Conservation (phyloP, 2,797 vertebrate species). For the Gymnopithys bicolor region DNA sequence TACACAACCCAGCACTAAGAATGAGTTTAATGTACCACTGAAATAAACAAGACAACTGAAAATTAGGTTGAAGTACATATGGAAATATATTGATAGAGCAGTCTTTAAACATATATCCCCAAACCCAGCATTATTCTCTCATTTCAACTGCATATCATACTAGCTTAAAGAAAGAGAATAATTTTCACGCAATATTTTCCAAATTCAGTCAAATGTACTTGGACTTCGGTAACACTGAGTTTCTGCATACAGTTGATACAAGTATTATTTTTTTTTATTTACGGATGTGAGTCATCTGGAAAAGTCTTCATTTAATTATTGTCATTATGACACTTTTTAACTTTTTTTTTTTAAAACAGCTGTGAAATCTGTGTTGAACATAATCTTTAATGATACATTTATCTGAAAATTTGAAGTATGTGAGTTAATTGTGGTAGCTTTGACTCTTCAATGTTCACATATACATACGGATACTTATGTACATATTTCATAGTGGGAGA, state of each 20-base stretch:
- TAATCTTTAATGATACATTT: not conserved
- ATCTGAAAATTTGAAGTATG: not conserved
- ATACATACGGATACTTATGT: not conserved
- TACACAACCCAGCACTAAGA: not conserved
- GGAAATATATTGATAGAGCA: not conserved
- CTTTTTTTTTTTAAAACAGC: not conserved
- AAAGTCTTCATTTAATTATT: not conserved
- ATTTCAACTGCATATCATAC: not conserved
- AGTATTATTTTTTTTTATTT: not conserved
- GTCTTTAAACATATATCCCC: not conserved
- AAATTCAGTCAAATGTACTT: not conserved
- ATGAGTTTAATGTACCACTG: not conserved
- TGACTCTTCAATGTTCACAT: not conserved
- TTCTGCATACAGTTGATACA: not conserved
- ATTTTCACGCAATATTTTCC: not conserved
- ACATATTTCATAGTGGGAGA: not conserved
- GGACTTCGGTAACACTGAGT: not conserved
- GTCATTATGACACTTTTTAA: not conserved
- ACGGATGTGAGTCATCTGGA: not conserved
- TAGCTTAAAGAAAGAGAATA: not conserved
- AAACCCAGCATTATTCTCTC: not conserved
- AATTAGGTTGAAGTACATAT: not conserved
- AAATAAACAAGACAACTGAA: not conserved
- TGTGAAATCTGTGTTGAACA: not conserved
- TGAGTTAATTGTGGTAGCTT: not conserved